Percentiles rank a stretch among this genome's conserved stretches.
phyloP scores from a whole-genome alignment of 2,113 vertebrate genomes.

The Gopherus flavomarginatus region DNA sequence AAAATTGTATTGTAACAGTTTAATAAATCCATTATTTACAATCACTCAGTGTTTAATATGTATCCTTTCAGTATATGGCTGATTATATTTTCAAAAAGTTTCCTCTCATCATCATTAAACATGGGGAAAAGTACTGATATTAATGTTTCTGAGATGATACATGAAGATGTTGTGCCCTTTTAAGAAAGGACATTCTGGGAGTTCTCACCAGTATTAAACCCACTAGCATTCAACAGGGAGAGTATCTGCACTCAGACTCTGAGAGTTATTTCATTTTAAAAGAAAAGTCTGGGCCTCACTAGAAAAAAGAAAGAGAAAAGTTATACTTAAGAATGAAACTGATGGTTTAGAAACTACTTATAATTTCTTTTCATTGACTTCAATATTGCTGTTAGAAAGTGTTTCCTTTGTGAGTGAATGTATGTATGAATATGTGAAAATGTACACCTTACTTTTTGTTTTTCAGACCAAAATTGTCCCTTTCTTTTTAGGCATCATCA shows the following conservation, averaged over 20 bases:
- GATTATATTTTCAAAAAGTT: not conserved
- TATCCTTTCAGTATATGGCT: not conserved
- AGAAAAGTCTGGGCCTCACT: not conserved
- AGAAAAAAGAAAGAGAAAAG: not conserved
- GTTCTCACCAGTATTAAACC: not conserved
- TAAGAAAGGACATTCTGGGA: slow-evolving; percentile 20
- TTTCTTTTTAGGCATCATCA: not conserved
- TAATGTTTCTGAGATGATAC: slow-evolving; percentile 5
- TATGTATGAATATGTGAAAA: not conserved
- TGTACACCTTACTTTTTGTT: not conserved
- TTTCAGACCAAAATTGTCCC: not conserved
- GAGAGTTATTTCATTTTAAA: slow-evolving; percentile 20
- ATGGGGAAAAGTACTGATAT: not conserved
- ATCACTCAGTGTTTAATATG: not conserved
- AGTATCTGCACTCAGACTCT: not conserved
- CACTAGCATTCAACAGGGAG: slow-evolving; percentile 2
- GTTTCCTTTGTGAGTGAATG: not conserved
- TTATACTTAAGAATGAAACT: not conserved
- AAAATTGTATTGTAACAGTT: not conserved
- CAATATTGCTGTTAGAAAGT: not conserved
- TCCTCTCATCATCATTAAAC: not conserved
- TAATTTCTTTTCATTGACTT: not conserved
- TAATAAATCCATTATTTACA: not conserved
- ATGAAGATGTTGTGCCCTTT: not conserved
- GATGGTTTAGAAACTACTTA: not conserved